Conservation (phyloP, 2,888 invertebrate species). For the Dasysyrphus tricinctus region DNA sequence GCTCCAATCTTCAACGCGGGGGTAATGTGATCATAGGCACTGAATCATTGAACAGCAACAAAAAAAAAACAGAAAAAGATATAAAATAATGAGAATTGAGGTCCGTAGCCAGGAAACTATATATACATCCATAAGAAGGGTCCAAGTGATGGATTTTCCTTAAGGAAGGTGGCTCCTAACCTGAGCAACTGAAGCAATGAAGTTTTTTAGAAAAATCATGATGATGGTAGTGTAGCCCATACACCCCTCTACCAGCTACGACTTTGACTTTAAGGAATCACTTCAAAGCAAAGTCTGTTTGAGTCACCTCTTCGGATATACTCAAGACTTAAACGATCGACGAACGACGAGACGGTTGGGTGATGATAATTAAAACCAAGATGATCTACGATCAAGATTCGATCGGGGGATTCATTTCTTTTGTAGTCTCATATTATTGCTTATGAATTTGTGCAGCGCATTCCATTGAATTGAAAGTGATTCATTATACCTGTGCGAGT, state of each 20-base stretch:
- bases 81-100: background rate
- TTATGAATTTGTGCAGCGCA: constrained; percentile 18
- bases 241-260: background rate
- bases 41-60: constrained; percentile 48
- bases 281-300: constrained; percentile 56
- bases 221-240: background rate
- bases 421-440: constrained; percentile 8
- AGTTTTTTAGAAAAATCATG: too few relatives aligned
- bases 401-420: constrained; percentile 16
- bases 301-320: constrained; percentile 48
- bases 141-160: too few relatives aligned
- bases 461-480: constrained; percentile 42
- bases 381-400: constrained; percentile 59
- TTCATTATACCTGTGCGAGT: constrained; percentile 34
- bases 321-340: background rate
- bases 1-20: background rate
- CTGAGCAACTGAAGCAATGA: too few relatives aligned
- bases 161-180: too few relatives aligned
- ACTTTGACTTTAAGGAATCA: constrained; percentile 14
- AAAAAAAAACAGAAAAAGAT: background rate
- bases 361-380: constrained; percentile 34
- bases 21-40: constrained; percentile 26
- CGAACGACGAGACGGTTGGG: background rate
- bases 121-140: background rate
- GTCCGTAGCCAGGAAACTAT: background rate